Evolutionary conservation across 2,113 vertebrate species (phyloP), one percentile per base, ranked within the genome.

Genomic region (Mormyrus iriodes): DNA sequence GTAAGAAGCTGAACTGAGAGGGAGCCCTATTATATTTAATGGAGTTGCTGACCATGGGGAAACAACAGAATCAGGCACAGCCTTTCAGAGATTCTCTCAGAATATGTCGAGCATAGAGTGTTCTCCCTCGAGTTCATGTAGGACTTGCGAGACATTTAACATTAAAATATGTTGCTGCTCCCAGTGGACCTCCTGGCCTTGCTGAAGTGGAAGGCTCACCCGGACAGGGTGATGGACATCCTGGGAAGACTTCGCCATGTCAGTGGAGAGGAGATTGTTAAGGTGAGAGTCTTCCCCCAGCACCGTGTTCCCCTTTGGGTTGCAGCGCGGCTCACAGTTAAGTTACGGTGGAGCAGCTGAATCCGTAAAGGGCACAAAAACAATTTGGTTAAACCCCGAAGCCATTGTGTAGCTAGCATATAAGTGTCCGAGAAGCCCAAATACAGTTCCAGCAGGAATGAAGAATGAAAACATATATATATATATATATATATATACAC

Each of bases 231-330:
- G 91, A 97, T 98, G 96, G 98, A 99, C 93, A 97, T 99, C 91
- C 94, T 99, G 3, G 97, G 97, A 44, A 95, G 97, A 10, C 94
- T 99, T 31, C 95, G 97, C 3, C 97, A 99, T 3, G 97, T 99
- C 95, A 98, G 97, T 3, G 98, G 98, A 31, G 98, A 99, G 90
- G 98, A 99, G 93, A 98, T 99, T 2, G 98, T 99, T 87, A 99
- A 99, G 97, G 98, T 99, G 95, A 85, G 88, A 0, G 42, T 0
- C 44, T 4, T 13, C 53, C 27, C 6, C 73, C 31, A 13, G 31
- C n/a, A 39, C 83, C 2, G 46, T 48, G 31, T 76, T 19, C 35
- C 82, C 5, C 10, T 17, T 44, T 82, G 42, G 44, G 19, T 19
- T 82, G 44, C 21, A 84, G 44, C 17, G 24, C 3, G 3, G 39